Evolutionary conservation across 1,140 invertebrate species (phyloP).

Genomic region (Octopus sinensis): DNA sequence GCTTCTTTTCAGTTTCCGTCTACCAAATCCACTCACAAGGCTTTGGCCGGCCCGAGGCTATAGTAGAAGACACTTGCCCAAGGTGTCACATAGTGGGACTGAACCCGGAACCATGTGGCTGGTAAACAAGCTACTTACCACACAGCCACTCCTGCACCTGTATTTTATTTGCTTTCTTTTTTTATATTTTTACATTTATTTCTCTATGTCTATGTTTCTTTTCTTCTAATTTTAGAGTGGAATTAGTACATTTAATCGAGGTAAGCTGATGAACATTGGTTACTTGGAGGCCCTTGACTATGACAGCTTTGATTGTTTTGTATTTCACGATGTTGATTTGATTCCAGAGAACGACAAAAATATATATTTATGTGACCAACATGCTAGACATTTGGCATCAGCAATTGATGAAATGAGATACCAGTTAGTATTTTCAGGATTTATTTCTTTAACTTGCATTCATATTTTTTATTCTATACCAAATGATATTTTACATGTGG

Average conservation of each 20-base stretch:
- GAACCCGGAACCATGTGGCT: too few relatives aligned
- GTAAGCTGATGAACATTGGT: constrained; percentile 54
- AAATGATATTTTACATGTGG: background rate
- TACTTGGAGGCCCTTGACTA: constrained; percentile 47
- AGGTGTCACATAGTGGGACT: too few relatives aligned
- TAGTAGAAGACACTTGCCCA: too few relatives aligned
- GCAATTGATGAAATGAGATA: constrained; percentile 55
- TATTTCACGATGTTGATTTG: constrained; percentile 55
- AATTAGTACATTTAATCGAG: constrained; percentile 48
- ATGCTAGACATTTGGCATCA: constrained; percentile 47
- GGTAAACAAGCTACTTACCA: too few relatives aligned
- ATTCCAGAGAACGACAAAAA: constrained; percentile 52
- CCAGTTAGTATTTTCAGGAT: constrained; percentile 35
- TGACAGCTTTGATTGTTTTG: constrained; percentile 50
- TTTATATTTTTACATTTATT: background rate
- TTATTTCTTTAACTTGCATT: background rate
- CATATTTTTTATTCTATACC: background rate
- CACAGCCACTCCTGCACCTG: too few relatives aligned
- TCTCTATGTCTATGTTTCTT: background rate
- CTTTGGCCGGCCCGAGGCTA: too few relatives aligned
- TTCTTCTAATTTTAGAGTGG: constrained; percentile 36
- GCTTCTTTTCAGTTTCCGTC: too few relatives aligned
- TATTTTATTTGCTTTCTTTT: background rate
- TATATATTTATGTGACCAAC: constrained; percentile 50
- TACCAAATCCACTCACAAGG: too few relatives aligned